Percentiles rank a stretch among this genome's conserved stretches.
Conservation (phyloP, 2,888 invertebrate species). For the Polyommatus iphigenia region DNA sequence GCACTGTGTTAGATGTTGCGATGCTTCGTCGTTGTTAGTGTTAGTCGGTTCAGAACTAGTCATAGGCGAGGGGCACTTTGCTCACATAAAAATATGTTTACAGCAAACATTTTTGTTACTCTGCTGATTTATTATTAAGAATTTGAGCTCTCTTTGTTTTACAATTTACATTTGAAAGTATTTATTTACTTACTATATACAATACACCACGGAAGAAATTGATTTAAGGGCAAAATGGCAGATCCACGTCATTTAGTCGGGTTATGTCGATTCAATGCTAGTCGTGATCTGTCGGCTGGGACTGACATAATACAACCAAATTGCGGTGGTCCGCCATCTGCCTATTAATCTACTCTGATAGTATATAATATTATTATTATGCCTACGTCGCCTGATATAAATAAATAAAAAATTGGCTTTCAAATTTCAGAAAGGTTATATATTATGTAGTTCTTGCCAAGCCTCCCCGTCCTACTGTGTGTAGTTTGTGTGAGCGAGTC, state of each 20-base stretch:
- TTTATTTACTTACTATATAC: not conserved
- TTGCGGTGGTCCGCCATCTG: too few relatives aligned
- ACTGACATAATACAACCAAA: too few relatives aligned
- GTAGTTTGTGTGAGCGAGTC: conserved; percentile 20
- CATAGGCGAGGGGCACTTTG: conserved; percentile 47
- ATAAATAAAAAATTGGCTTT: too few relatives aligned
- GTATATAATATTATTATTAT: too few relatives aligned
- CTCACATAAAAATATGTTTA: conserved; percentile 30
- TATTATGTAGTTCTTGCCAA: not conserved
- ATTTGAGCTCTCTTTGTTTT: not conserved
- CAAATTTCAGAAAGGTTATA: not conserved
- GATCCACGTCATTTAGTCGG: too few relatives aligned
- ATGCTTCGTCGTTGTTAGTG: conserved; percentile 35
- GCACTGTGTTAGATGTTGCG: conserved; percentile 18
- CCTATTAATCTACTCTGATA: too few relatives aligned
- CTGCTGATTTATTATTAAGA: not conserved
- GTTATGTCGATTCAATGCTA: too few relatives aligned
- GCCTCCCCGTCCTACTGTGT: not conserved
- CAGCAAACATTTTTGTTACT: not conserved
- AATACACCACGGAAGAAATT: too few relatives aligned
- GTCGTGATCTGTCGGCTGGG: too few relatives aligned
- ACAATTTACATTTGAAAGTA: not conserved
- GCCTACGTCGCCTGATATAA: too few relatives aligned
- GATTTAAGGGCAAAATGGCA: too few relatives aligned
- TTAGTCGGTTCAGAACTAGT: conserved; percentile 48